phyloP scores from a whole-genome alignment of 2,888 invertebrate species.

The Phytoseiulus persimilis region DNA sequence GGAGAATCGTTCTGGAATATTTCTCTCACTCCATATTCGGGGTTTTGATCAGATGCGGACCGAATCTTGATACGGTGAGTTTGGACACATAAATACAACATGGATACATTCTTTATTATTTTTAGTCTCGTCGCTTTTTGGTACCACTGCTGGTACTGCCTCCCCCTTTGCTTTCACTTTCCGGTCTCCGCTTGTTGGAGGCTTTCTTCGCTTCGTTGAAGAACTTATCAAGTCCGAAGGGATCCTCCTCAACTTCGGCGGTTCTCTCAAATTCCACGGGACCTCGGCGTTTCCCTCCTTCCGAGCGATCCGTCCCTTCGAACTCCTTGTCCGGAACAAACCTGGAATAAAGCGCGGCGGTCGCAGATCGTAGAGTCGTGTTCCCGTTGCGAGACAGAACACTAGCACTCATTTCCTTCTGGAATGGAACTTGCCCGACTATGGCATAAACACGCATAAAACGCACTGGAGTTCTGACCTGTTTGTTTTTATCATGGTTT shows the following conservation, averaged over 20 bases:
- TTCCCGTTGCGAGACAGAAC: too few relatives aligned
- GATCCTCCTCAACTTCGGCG: slow-evolving; percentile 64
- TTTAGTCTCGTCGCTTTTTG: neutral
- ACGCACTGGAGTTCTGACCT: slow-evolving; percentile 53
- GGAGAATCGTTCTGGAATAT: too few relatives aligned
- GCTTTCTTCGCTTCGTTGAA: slow-evolving; percentile 90
- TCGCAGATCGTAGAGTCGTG: too few relatives aligned
- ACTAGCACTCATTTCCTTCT: too few relatives aligned
- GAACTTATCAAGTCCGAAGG: slow-evolving; percentile 96
- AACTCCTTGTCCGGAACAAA: slow-evolving; percentile 98
- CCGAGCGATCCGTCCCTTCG: slow-evolving; percentile 71
- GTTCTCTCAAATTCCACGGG: slow-evolving; percentile 83
- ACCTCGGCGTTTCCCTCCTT: slow-evolving; percentile 61
- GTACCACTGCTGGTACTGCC: neutral
- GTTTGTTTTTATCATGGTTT: slow-evolving; percentile 75
- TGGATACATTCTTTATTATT: neutral
- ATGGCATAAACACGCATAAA: neutral
- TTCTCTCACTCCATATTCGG: too few relatives aligned
- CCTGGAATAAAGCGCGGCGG: slow-evolving; percentile 53
- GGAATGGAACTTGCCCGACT: neutral
- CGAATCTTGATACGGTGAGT: too few relatives aligned
- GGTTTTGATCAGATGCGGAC: too few relatives aligned
- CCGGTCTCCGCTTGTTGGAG: slow-evolving; percentile 54
- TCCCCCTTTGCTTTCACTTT: slow-evolving; percentile 42
- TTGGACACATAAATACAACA: neutral